Percentiles rank a stretch among this genome's conserved stretches.
Conservation (phyloP, 2,113 vertebrate genomes). For the Siniperca chuatsi region DNA sequence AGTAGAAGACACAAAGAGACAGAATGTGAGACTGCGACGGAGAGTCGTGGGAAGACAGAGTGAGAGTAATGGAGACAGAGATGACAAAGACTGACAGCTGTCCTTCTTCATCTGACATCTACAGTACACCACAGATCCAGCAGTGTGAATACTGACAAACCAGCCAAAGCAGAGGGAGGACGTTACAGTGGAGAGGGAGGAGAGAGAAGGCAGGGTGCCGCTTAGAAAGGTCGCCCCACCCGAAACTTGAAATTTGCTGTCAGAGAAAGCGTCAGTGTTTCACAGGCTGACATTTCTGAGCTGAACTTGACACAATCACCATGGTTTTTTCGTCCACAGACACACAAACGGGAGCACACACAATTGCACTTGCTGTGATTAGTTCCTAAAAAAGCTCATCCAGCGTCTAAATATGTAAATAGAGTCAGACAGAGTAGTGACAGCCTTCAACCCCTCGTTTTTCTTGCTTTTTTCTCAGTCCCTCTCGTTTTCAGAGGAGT, state of each 20-base stretch:
- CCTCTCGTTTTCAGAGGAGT: neutral
- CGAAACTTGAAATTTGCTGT: slow-evolving; percentile 46
- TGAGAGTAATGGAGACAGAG: slow-evolving; percentile 11
- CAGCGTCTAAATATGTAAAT: neutral
- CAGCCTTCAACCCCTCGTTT: slow-evolving; percentile 13
- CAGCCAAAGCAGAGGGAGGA: slow-evolving; percentile 3
- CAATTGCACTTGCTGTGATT: neutral
- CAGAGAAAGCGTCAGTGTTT: slow-evolving; percentile 45
- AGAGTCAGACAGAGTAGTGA: neutral
- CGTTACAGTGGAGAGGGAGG: neutral
- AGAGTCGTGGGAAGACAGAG: slow-evolving; percentile 11
- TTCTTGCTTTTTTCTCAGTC: neutral
- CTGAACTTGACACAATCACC: slow-evolving; percentile 17
- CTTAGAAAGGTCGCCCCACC: neutral
- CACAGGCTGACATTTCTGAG: slow-evolving; percentile 39
- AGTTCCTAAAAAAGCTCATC: slow-evolving; percentile 35
- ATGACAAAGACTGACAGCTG: slow-evolving; percentile 65
- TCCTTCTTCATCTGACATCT: slow-evolving; percentile 54
- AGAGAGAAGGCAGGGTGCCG: neutral
- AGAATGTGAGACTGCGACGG: slow-evolving; percentile 23
- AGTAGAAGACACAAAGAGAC: slow-evolving; percentile 7
- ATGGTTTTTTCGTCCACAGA: neutral
- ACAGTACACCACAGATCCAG: slow-evolving; percentile 27
- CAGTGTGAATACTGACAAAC: slow-evolving; percentile 41
- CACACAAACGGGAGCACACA: neutral